Base-by-base conservation (phyloP, 2,797 vertebrate genomes). In the Typhlichthys eigenmanni region DNA sequence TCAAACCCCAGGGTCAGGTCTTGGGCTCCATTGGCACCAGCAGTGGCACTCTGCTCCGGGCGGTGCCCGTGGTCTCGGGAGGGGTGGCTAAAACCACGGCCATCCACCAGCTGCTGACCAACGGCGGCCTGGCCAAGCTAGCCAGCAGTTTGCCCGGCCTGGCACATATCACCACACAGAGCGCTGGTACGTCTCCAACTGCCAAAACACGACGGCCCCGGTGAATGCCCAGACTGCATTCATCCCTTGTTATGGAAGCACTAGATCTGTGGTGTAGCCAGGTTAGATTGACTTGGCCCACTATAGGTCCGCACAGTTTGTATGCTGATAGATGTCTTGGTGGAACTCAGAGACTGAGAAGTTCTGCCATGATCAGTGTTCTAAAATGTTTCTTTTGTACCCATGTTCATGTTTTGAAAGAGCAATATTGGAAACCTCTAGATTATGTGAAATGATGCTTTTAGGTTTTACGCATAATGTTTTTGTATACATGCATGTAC, bases 81-180 rank as follows among this genome's bases (percentile, higher is more conserved):
- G 89, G 91, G 5, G 64, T 92, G 13, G 89, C 92, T 71, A 98
- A 98, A 80, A 94, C 94, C 82, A 96, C 96, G 0, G 94, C 96
- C 66, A 98, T 99, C 81, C 97, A 98, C 83, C 97, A 98, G 81
- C 92, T 99, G 71, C 94, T 99, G 69, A 93, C 93, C 24, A 99
- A 97, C 0, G 95, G 97, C 0, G 94, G 95, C 1, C 91, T 99
- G 62, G 96, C 96, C 34, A 98, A 98, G 71, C 90, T 98, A 64
- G 95, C 96, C 73, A 95, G 93, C 87, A 96, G 93, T 79, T 91
- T 97, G n/a, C 95, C 96, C 0, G 93, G 95, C 70, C 89, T 98
- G 92, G 95, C 96, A 9, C 96, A 99, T 82, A 94, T 97, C 90
- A 95, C 95, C 84, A 95, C 90, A 85, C 96, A 96, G 86, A 92